Percentiles rank a stretch among this genome's conserved stretches.
These are phyloP conservation scores for Struthidea cinerea DNA, from an alignment of 2,113 vertebrate species.

Conservation along the genomic window DNA sequence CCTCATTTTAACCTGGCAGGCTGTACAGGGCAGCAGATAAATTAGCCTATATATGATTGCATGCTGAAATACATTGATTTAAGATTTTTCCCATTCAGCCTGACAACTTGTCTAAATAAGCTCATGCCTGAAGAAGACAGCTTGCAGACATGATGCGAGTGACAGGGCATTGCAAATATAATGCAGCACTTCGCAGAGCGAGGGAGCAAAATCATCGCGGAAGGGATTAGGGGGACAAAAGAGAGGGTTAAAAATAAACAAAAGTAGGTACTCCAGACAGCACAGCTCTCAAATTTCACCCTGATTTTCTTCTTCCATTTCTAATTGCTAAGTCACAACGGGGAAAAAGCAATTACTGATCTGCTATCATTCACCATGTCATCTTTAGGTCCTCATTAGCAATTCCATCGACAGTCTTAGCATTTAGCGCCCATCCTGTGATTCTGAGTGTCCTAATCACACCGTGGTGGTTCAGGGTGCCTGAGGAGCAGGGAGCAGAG, in stretches of 20 bases:
- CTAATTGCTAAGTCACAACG: slow-evolving; percentile 30
- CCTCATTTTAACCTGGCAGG: slow-evolving; percentile 64
- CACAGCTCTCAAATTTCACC: slow-evolving; percentile 6
- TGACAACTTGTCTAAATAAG: slow-evolving; percentile 75
- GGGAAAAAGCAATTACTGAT: slow-evolving; percentile 40
- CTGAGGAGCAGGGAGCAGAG: background rate
- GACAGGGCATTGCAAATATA: slow-evolving; percentile 63
- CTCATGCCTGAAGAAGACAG: slow-evolving; percentile 65
- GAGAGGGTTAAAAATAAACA: slow-evolving; percentile 47
- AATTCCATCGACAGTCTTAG: background rate
- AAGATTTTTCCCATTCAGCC: slow-evolving; percentile 62
- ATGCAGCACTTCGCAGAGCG: background rate
- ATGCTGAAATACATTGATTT: slow-evolving; percentile 71
- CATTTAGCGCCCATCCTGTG: background rate
- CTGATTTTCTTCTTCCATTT: slow-evolving; percentile 8
- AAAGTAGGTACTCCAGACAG: background rate
- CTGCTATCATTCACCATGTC: background rate
- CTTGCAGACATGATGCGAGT: slow-evolving; percentile 52
- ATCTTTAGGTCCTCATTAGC: slow-evolving; percentile 30
- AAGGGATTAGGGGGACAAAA: background rate
- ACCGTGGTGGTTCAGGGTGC: background rate
- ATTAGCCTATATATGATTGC: slow-evolving; percentile 67
- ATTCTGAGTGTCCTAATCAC: background rate
- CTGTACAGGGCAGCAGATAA: slow-evolving; percentile 60
- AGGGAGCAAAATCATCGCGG: background rate